Conservation (phyloP, 2,113 vertebrate genomes). For the Nesoenas mayeri region DNA sequence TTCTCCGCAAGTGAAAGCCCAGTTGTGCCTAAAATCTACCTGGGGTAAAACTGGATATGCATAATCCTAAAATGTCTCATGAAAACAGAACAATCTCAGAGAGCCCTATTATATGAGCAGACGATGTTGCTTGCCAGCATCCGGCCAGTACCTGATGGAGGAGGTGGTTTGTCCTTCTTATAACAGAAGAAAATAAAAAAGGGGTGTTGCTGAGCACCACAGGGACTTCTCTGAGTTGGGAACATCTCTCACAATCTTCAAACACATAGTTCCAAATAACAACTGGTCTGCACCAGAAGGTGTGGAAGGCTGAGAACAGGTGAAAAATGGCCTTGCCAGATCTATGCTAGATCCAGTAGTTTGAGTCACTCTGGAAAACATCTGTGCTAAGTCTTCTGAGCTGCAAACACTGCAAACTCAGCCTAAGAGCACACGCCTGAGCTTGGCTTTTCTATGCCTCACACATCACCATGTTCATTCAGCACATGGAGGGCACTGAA, state of each 20-base stretch:
- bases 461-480: background rate
- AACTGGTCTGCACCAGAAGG: no score
- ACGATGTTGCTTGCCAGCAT: rapidly evolving
- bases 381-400: background rate
- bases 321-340: background rate
- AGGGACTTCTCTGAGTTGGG: background rate
- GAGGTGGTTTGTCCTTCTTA: background rate
- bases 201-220: rapidly evolving
- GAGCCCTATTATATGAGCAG: background rate
- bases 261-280: background rate
- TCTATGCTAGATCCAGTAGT: background rate
- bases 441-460: background rate
- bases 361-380: rapidly evolving
- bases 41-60: background rate
- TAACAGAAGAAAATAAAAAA: background rate
- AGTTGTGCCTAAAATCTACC: background rate
- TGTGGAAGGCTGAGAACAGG: background rate
- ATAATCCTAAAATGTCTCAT: background rate
- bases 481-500: background rate
- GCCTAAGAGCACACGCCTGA: background rate
- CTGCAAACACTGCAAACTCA: background rate
- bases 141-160: background rate
- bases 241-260: background rate
- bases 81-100: background rate
- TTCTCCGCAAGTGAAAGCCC: background rate